Evolutionary conservation across 2,797 vertebrate genomes (phyloP).

Genomic region (Aphelocoma californica): DNA sequence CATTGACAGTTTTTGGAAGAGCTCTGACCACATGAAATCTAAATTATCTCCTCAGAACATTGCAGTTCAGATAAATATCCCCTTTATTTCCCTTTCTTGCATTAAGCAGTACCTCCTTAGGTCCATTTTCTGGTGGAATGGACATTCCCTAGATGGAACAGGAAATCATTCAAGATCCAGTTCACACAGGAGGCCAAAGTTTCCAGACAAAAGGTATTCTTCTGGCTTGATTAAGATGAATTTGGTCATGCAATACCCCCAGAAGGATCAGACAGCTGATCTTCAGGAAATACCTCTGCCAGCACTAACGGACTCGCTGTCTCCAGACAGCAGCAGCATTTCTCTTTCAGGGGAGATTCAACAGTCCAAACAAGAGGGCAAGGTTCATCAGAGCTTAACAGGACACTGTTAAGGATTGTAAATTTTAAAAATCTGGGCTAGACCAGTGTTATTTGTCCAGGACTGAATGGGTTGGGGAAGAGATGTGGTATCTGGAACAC

Average conservation of each 20-base stretch:
- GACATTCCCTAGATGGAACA: background rate
- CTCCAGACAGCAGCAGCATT: background rate
- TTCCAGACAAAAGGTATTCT: background rate
- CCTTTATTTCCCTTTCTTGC: background rate
- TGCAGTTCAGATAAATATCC: background rate
- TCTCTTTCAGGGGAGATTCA: background rate
- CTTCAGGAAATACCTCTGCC: background rate
- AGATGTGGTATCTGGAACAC: background rate
- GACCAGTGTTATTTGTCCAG: background rate
- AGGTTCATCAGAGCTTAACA: background rate
- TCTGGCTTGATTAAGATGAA: background rate
- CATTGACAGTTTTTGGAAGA: background rate
- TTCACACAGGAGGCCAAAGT: background rate
- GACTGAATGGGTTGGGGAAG: background rate
- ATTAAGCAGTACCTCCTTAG: background rate
- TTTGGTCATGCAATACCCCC: background rate
- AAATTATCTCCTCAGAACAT: background rate
- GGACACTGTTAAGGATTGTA: background rate
- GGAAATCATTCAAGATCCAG: background rate
- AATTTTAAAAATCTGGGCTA: background rate
- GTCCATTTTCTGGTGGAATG: background rate
- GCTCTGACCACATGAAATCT: background rate
- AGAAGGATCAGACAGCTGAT: background rate
- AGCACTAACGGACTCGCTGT: accelerated
- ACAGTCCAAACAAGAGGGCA: background rate